Evolutionary conservation across 2,113 vertebrate species (phyloP).

Genomic region (Corapipo altera): DNA sequence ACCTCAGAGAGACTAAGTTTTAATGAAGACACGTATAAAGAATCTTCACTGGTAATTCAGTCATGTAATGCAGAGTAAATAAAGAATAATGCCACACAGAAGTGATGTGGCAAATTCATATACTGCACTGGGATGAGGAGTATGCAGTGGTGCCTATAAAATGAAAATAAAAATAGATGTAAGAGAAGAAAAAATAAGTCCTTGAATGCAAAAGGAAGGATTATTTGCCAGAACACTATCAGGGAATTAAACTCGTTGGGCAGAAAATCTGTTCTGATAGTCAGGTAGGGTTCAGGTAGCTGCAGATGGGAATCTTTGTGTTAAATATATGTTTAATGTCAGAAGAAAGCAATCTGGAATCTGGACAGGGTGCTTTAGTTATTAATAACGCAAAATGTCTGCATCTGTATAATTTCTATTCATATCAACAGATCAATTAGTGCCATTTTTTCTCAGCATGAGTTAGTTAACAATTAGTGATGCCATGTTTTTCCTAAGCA

Average conservation of each 20-base stretch:
- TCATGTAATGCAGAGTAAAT: not conserved
- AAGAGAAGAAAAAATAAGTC: not conserved
- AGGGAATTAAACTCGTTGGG: not conserved
- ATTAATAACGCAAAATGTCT: not conserved
- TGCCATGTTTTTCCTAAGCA: not conserved
- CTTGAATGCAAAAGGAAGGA: not conserved
- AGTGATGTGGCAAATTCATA: not conserved
- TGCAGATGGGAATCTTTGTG: not conserved
- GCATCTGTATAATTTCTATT: not conserved
- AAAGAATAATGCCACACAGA: not conserved
- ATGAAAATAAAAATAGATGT: not conserved
- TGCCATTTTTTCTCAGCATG: not conserved
- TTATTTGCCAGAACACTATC: not conserved
- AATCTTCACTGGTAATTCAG: not conserved
- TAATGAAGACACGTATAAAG: not conserved
- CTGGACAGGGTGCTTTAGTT: not conserved
- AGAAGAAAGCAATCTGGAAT: not conserved
- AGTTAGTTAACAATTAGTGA: not conserved
- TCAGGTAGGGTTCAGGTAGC: not conserved
- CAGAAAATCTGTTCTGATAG: not conserved
- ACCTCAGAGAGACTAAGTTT: not conserved
- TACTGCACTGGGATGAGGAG: not conserved
- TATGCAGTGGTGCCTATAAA: not conserved
- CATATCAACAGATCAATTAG: not conserved
- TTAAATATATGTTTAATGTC: not conserved